A percentile compares a stretch with the other conserved stretches of the same genome.
phyloP scores from a whole-genome alignment of 1,140 invertebrate genomes.

The Myzus persicae region DNA sequence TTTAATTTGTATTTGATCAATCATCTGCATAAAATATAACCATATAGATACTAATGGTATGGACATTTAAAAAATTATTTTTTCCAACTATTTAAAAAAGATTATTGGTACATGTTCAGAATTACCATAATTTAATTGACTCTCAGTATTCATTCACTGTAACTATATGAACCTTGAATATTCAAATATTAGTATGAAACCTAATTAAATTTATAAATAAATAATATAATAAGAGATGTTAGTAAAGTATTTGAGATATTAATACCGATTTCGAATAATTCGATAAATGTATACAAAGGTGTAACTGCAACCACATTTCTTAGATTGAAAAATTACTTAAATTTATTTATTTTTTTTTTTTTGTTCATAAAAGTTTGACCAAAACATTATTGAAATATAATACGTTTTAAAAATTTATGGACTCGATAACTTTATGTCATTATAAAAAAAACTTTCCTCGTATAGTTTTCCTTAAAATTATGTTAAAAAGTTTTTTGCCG shows the following conservation, averaged over 20 bases:
- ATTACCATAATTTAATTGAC: no score
- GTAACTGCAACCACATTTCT: neutral
- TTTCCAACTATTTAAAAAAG: no score
- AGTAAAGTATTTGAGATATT: neutral
- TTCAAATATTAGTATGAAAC: neutral
- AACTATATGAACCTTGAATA: neutral
- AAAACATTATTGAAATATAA: neutral
- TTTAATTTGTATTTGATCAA: no score
- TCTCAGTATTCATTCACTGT: no score
- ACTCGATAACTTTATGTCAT: conserved; percentile 7
- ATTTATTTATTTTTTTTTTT: neutral
- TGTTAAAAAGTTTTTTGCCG: neutral
- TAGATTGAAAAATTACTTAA: neutral
- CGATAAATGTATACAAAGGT: neutral
- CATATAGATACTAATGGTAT: no score
- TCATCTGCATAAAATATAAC: no score
- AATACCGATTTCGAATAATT: neutral
- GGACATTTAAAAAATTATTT: no score
- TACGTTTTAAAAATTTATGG: neutral
- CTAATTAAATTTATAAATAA: neutral
- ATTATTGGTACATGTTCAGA: no score
- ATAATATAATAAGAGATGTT: neutral
- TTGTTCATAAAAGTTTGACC: neutral
- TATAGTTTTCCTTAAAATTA: neutral
- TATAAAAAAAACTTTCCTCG: neutral